These are phyloP conservation scores for Drosophila nr. medialis DNA, from an alignment of 2,888 invertebrate species.

Conservation along the genomic window DNA sequence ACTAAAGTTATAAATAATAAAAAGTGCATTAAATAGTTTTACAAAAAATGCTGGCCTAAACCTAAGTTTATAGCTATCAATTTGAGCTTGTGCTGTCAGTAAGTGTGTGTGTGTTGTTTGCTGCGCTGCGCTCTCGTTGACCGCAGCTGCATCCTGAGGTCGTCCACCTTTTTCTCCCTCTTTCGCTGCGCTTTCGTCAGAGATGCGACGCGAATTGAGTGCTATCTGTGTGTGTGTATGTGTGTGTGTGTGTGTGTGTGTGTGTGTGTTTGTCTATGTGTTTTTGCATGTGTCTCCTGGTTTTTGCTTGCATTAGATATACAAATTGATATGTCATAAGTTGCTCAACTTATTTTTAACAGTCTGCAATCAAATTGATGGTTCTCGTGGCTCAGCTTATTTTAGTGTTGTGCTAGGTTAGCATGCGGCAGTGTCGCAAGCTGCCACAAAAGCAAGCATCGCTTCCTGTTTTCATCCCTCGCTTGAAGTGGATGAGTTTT, in stretches of 20 bases:
- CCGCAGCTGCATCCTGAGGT: slow-evolving; percentile 60
- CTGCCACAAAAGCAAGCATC: neutral
- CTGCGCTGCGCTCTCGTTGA: slow-evolving; percentile 21
- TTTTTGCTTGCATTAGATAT: slow-evolving; percentile 14
- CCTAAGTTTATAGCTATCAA: neutral
- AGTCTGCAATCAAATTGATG: slow-evolving; percentile 26
- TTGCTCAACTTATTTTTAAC: slow-evolving; percentile 7
- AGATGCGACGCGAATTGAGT: slow-evolving; percentile 23
- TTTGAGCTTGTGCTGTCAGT: neutral
- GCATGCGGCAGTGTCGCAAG: slow-evolving; percentile 27
- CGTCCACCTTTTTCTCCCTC: slow-evolving; percentile 65
- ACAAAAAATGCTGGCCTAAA: slow-evolving; percentile 4
- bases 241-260: neutral
- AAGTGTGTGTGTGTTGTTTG: slow-evolving; percentile 3
- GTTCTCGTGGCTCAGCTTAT: neutral
- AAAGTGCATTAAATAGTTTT: slow-evolving; percentile 21
- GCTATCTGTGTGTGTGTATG: slow-evolving; percentile 3
- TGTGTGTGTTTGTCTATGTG: neutral
- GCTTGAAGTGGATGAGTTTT: slow-evolving; percentile 8
- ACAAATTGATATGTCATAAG: slow-evolving; percentile 8
- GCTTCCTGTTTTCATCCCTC: neutral
- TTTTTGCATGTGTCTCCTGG: slow-evolving; percentile 5
- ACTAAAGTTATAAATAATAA: slow-evolving; percentile 18
- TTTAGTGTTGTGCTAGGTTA: slow-evolving; percentile 42
- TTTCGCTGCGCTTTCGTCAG: slow-evolving; percentile 55